A percentile compares a stretch with the other conserved stretches of the same genome.
Conservation (phyloP, 1,140 invertebrate species). For the Yoshiicerus persimilis region DNA sequence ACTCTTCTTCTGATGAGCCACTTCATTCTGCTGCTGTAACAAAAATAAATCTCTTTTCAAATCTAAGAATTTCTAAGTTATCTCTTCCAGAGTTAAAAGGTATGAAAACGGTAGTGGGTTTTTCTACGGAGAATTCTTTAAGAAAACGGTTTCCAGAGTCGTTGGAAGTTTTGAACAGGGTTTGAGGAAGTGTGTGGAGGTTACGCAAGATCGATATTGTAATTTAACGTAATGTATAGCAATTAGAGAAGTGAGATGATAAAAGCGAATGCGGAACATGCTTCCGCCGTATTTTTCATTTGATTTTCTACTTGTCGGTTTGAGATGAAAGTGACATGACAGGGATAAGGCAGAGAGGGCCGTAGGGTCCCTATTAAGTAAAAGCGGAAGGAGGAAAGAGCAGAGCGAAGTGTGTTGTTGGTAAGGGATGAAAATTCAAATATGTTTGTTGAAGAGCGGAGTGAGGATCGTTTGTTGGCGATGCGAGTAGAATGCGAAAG, state of each 20-base stretch:
- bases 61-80: neutral
- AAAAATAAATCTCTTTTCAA: slow-evolving; percentile 4
- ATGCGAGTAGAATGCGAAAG: neutral
- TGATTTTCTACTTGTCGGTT: neutral
- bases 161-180: no score
- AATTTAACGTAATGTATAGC: neutral
- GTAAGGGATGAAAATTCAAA: neutral
- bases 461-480: neutral
- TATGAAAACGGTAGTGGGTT: neutral
- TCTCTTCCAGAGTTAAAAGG: neutral
- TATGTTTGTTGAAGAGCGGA: neutral
- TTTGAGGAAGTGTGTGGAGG: no score
- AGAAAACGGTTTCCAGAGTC: no score
- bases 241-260: neutral
- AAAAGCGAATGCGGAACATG: neutral
- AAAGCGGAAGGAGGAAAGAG: neutral
- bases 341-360: neutral
- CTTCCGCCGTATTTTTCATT: neutral
- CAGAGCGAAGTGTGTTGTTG: neutral
- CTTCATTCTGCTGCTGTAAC: slow-evolving; percentile 26
- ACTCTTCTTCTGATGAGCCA: neutral
- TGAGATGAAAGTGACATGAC: neutral
- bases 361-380: neutral
- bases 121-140: neutral
- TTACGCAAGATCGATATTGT: no score